Base-by-base conservation (phyloP, 1,140 invertebrate genomes). In the Drosophila eugracilis region DNA sequence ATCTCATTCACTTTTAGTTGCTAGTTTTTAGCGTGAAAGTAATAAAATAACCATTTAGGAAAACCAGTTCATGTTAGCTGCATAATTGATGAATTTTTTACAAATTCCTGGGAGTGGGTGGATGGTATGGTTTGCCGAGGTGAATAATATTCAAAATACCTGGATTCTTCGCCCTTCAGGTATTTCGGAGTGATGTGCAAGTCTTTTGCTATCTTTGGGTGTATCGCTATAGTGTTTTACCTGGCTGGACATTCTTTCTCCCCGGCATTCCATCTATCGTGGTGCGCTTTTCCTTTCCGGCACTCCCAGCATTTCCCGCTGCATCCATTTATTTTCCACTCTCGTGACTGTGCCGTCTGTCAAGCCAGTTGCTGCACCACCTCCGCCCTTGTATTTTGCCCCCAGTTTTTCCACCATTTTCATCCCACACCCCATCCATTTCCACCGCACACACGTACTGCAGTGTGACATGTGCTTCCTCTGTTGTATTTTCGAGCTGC, bases 381-480 rank as follows among this genome's bases (percentile, higher is more conserved):
- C n/a, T 12, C 42, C 17, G 19, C 19, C 42, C 28, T 62, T 28
- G 41, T 42, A 24, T 26, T 15, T 15, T 14, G 26, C 21, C 12
- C n/a, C 39, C 77, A 37, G 34, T 54, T 63, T 34, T 58, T 34
- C 44, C 69, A n/a, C 15, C 10, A 17, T 9, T 53, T 50, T 34
- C 30, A 9, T 45, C n/a, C 34, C 49, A 9, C 21, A 37, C 48
- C 30, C 19, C 17, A 24, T n/a, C 15, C 22, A 49, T 69, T 62
- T 54, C 44, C 50, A 41, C 70, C 71, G 58, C 54, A 63, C 47
- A 65, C 80, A 85, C 81, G 76, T 86, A 80, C 57, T 65, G 39
- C 63, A 60, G 34, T 71, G 77, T 85, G 81, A 85, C 81, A 85
- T 85, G 81, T 85, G 81, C 81, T 85, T 85, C 81, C 81, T 85